phyloP scores from a whole-genome alignment of 2,888 invertebrate species.

The Ischnus inquisitorius region DNA sequence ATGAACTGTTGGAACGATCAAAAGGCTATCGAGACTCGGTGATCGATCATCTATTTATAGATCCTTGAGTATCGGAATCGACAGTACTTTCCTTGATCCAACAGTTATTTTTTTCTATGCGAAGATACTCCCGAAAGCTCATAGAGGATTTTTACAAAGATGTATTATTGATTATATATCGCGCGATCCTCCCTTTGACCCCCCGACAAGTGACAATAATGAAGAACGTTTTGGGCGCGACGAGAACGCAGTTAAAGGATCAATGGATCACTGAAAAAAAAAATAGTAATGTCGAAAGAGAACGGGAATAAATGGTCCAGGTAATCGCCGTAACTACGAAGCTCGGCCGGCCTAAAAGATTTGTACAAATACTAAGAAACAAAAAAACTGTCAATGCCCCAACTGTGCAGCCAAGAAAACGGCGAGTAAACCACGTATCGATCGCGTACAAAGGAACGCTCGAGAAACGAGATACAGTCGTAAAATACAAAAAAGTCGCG shows the following conservation, averaged over 20 bases:
- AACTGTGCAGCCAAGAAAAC: background rate
- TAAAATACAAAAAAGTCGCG: conserved; percentile 21
- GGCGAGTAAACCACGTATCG: conserved; percentile 1
- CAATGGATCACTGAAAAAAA: background rate
- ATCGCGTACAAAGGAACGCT: conserved; percentile 9
- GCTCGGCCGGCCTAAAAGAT: conserved; percentile 58
- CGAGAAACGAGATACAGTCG: background rate
- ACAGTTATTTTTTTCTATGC: background rate
- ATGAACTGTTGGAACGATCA: background rate
- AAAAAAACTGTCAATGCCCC: conserved; percentile 1
- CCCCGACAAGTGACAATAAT: conserved; percentile 72
- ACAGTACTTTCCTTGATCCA: background rate
- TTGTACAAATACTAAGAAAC: conserved; percentile 47
- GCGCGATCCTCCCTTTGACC: conserved; percentile 44
- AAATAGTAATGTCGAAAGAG: conserved; percentile 6
- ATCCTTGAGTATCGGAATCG: background rate
- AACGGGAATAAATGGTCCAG: conserved; percentile 5
- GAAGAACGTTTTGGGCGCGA: conserved; percentile 59
- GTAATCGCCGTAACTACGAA: conserved; percentile 30
- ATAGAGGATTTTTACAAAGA: conserved; percentile 12
- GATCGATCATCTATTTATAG: background rate
- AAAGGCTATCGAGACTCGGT: background rate
- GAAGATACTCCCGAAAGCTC: background rate
- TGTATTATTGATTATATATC: conserved; percentile 28
- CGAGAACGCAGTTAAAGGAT: conserved; percentile 21